Conservation (phyloP, 2,797 vertebrate genomes). For the Benthosema pterotum region DNA sequence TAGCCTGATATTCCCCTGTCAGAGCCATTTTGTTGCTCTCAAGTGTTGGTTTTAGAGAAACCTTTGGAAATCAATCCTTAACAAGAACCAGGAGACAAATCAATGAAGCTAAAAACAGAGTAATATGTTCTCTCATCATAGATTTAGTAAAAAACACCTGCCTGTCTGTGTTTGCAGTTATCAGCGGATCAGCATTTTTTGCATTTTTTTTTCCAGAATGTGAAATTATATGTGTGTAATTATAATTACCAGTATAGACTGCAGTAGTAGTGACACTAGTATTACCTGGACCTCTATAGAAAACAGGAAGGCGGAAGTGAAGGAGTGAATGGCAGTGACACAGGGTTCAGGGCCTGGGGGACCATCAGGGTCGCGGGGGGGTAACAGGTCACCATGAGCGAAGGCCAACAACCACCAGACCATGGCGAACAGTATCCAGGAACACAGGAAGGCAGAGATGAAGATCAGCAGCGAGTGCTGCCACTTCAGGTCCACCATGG, state of each 20-base stretch:
- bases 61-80: too few species aligned
- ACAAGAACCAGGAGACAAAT: too few species aligned
- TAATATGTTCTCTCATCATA: too few species aligned
- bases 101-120: too few species aligned
- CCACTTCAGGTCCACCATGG: conserved; percentile 89
- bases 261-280: neutral
- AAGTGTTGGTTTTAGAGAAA: too few species aligned
- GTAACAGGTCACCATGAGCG: conserved; percentile 84
- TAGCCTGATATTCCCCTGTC: too few species aligned
- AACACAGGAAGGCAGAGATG: conserved; percentile 86
- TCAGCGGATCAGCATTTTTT: too few species aligned
- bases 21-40: too few species aligned
- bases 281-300: conserved; percentile 95
- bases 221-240: too few species aligned
- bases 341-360: conserved; percentile 73
- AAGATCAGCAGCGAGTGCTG: conserved; percentile 86
- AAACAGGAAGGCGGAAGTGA: conserved; percentile 97
- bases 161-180: too few species aligned
- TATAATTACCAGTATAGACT: neutral
- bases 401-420: conserved; percentile 88
- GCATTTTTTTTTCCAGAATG: too few species aligned
- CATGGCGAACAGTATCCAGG: conserved; percentile 89
- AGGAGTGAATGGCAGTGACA: conserved; percentile 87
- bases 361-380: conserved; percentile 52
- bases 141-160: too few species aligned